Evolutionary conservation across 2,797 vertebrate genomes (phyloP), one percentile per base, ranked within the genome.

Genomic region (Cryptoblepharus egeriae): DNA sequence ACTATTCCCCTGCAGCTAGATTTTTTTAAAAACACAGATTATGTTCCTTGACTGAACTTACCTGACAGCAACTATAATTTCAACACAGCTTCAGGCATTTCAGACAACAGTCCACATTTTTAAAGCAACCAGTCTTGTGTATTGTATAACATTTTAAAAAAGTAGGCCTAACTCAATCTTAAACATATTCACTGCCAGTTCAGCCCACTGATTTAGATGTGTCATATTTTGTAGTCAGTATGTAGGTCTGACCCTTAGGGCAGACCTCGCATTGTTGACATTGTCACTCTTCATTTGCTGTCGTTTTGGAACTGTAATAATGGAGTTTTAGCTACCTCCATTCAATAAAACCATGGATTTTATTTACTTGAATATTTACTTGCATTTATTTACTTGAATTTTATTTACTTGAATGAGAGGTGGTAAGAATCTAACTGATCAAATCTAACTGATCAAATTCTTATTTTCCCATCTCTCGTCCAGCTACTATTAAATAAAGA

Each of bases 11-110:
- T 9, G 37, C 88, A 67, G 45, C 45, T 73, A 39, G 15, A 76
- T 71, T 77, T 78, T 87, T 71, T 55, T 49, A 49, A 76, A 60
- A 81, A 89, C 81, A 75, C 49, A 3, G 73, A 3, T 63, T 87
- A 6, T 75, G 85, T 57, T 79, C 82, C 45, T 42, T 83, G 77
- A 20, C 55, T 87, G 64, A 52, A 0, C 2, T 74, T 73, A 12
- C 32, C 11, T 30, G 28, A 64, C 16, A 49, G 57, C 45, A 90
- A 87, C 12, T 45, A 0, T 75, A 3, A 0, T 84, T 82, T 79
- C 52, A 65, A 79, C 10, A 7, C 1, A 65, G 39, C 20, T 16
- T 49, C 42, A 85, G 83, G 85, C 2, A 67, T 39, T 65, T 77
- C 42, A 79, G 75, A 3, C 52, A 75, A 87, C 80, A 84, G 81